Evolutionary conservation across 2,888 invertebrate genomes (phyloP).

Genomic region (Coenonympha arcania): DNA sequence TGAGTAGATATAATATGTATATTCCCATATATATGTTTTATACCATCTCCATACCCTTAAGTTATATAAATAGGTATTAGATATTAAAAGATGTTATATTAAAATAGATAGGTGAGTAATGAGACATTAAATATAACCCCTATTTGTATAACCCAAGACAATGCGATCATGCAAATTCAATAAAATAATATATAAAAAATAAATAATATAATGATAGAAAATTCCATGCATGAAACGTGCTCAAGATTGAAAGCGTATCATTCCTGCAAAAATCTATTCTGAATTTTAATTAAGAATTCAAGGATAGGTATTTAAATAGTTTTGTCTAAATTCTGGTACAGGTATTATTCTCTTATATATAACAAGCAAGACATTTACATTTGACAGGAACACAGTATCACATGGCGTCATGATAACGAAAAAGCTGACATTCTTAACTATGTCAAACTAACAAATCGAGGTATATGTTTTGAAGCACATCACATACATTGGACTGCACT

Average conservation of each 20-base stretch:
- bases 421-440: constrained; percentile 4
- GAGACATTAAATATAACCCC: background rate
- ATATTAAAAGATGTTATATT: background rate
- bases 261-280: background rate
- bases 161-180: constrained; percentile 4
- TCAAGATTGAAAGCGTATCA: background rate
- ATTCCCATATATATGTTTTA: constrained; percentile 15
- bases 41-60: constrained; percentile 17
- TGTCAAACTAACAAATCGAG: background rate
- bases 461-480: background rate
- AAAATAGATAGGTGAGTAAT: background rate
- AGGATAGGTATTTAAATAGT: background rate
- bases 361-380: background rate
- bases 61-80: constrained; percentile 14
- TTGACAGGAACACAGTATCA: background rate
- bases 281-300: background rate
- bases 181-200: background rate
- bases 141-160: constrained; percentile 9
- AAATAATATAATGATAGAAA: constrained; percentile 1
- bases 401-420: background rate
- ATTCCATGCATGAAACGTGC: constrained; percentile 6
- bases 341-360: background rate
- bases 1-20: background rate
- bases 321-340: background rate
- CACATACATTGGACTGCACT: background rate